phyloP scores from a whole-genome alignment of 2,113 vertebrate species.

The Willisornis vidua region DNA sequence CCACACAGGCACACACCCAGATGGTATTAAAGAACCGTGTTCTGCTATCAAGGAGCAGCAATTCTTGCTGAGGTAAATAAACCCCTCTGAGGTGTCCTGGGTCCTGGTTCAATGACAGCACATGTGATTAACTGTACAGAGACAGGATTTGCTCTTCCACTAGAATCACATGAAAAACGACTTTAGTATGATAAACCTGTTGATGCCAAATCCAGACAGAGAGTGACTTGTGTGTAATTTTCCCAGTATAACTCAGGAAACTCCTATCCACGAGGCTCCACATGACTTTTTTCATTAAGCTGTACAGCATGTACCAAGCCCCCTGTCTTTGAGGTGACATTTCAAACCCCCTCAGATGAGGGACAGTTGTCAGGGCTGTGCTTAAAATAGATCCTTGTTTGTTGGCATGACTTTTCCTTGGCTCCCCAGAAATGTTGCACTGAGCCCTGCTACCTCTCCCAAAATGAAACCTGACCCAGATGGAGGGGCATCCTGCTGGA shows the following conservation, averaged over 20 bases:
- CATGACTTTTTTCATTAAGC: constrained; percentile 4
- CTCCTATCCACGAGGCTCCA: not conserved
- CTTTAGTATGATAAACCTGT: not conserved
- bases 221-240: not conserved
- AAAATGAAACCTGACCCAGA: not conserved
- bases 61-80: not conserved
- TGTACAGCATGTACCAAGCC: constrained; percentile 42
- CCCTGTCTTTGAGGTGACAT: constrained; percentile 35
- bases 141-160: not conserved
- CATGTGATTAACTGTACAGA: not conserved
- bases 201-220: not conserved
- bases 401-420: not conserved
- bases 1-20: not conserved
- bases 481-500: not conserved
- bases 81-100: not conserved
- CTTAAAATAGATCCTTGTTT: constrained; percentile 51
- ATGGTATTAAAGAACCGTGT: not conserved
- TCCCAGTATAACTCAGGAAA: not conserved
- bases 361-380: constrained; percentile 17
- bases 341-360: not conserved
- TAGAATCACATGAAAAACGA: not conserved
- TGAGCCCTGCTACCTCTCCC: not conserved
- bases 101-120: not conserved
- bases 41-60: not conserved
- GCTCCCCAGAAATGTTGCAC: not conserved